phyloP scores from a whole-genome alignment of 1,140 invertebrate genomes.

The Batillaria attramentaria region DNA sequence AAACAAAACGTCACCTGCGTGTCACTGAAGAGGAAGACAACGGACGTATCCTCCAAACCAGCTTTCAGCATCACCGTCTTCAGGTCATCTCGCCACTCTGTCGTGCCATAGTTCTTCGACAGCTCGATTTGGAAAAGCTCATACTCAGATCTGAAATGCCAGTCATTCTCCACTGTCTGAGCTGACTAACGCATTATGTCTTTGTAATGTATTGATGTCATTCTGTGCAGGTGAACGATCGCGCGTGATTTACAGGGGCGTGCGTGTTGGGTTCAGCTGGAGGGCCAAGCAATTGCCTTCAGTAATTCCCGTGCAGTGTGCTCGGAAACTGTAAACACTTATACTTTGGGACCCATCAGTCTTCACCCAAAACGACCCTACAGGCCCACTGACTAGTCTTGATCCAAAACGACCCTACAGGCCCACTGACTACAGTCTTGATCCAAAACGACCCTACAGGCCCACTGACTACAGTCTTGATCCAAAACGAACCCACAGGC shows the following conservation, averaged over 20 bases:
- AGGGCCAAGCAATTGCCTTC: not conserved
- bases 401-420: too few relatives aligned
- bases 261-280: not conserved
- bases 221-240: not conserved
- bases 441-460: too few relatives aligned
- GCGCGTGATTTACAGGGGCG: not conserved
- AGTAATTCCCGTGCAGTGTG: too few relatives aligned
- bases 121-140: conserved; percentile 72
- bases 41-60: conserved; percentile 69
- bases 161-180: too few relatives aligned
- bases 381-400: too few relatives aligned
- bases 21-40: conserved; percentile 73
- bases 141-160: conserved; percentile 67
- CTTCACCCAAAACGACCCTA: too few relatives aligned
- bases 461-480: too few relatives aligned
- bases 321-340: too few relatives aligned
- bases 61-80: conserved; percentile 72
- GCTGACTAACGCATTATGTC: not conserved
- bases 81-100: conserved; percentile 72
- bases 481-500: too few relatives aligned
- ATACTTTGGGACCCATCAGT: too few relatives aligned
- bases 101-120: conserved; percentile 71
- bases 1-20: conserved; percentile 65
- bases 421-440: too few relatives aligned
- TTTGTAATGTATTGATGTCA: not conserved